phyloP scores from a whole-genome alignment of 2,888 invertebrate species.

The Macrosiphum euphorbiae region DNA sequence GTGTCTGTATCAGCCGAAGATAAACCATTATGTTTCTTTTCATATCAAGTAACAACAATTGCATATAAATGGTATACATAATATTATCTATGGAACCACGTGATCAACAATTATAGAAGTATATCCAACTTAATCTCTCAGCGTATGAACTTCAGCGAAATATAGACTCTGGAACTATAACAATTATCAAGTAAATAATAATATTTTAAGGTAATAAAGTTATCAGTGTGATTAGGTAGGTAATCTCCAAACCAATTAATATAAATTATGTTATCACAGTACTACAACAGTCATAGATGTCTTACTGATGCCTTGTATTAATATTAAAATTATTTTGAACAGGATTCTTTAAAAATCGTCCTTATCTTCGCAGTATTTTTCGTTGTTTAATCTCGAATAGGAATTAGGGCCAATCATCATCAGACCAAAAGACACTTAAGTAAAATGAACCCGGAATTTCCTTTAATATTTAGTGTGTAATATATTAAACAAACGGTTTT shows the following conservation, averaged over 20 bases:
- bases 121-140: not conserved
- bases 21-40: not conserved
- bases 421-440: not conserved
- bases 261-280: not conserved
- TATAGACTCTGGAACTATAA: not conserved
- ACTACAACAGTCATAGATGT: not conserved
- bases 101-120: not conserved
- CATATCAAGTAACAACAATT: not conserved
- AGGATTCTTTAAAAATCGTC: not conserved
- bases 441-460: not conserved
- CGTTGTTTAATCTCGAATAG: not conserved
- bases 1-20: not conserved
- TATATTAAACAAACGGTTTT: conserved; percentile 15
- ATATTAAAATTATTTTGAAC: not conserved
- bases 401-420: not conserved
- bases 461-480: not conserved
- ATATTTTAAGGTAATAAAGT: not conserved
- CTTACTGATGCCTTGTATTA: not conserved
- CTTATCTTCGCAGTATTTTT: not conserved
- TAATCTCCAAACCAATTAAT: not conserved
- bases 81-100: not conserved
- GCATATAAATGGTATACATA: not conserved
- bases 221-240: not conserved
- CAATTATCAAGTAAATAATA: not conserved
- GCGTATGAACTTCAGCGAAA: not conserved